Base-by-base conservation (phyloP, 2,888 invertebrate species). In the Salticus scenicus region DNA sequence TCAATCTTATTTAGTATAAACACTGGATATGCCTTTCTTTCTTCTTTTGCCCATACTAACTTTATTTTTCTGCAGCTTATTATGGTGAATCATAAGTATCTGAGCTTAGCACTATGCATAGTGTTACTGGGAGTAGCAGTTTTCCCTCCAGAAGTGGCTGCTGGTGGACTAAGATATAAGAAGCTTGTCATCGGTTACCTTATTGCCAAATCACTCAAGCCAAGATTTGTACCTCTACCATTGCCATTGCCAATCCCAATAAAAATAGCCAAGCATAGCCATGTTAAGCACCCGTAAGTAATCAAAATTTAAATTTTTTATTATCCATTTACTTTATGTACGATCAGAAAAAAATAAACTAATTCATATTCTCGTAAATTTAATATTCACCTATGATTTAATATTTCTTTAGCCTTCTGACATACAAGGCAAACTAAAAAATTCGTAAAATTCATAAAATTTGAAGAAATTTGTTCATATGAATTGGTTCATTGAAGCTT, bases 271-370 rank as follows among this genome's bases (percentile, higher is more conserved):
- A 85, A 85, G 73, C 70, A 79, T 69, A 85, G 74, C 74, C 79
- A 85, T 14, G 85, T 85, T 27, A 79, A 78, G 74, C 75, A 85
- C 73, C 85, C 85, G 85, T 85, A 85, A 85, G 85, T 85, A 79
- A 70, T 0, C 0, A n/a, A 4, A n/a, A 30, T 30, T 66, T 31
- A 17, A 30, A 1, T 63, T 27, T 63, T 63, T 8, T 8, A 37
- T 8, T 37, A n/a, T n/a, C n/a, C n/a, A n/a, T n/a, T n/a, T n/a
- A n/a, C n/a, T n/a, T n/a, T n/a, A n/a, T n/a, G n/a, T n/a, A n/a
- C n/a, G n/a, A n/a, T n/a, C n/a, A n/a, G n/a, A n/a, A n/a, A n/a
- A n/a, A n/a, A n/a, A n/a, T n/a, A n/a, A n/a, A n/a, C n/a, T n/a
- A n/a, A n/a, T n/a, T n/a, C n/a, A n/a, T n/a, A n/a, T n/a, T n/a